Base-by-base conservation (phyloP, 2,888 invertebrate genomes). In the Idaea straminata region DNA sequence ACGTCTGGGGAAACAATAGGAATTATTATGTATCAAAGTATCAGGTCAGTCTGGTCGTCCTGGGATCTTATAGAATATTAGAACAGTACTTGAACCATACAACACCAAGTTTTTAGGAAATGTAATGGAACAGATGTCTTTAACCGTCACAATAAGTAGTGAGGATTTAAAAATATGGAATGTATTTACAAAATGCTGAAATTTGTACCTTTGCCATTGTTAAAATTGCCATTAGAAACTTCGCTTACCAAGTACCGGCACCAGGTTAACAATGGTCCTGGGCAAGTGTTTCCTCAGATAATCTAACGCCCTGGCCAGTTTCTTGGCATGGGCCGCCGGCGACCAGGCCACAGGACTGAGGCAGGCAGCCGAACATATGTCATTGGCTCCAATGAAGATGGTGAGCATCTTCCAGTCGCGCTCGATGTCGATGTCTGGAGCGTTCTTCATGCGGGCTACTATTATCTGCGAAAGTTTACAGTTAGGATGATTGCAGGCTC, bases 371-470 rank as follows among this genome's bases (percentile, higher is more conserved):
- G 96, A 96, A 77, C 96, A 96, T 61, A 96, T 92, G 82, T 96
- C 96, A 81, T 96, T 96, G 68, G 96, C 96, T 0, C 96, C 96
- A 72, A 96, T 95, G 82, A 96, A 94, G 62, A 96, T 91, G 0
- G 96, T 96, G 62, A 96, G 87, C 94, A 96, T 95, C 93, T 96
- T 96, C 96, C 96, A 96, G 75, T 96, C 94, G 13, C 91, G 92
- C 1, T 88, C 81, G 57, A 95, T 86, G 80, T 96, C 92, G 66
- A 96, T 94, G 62, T 91, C 93, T 0, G 92, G 91, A 63, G 95
- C 93, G 4, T 88, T 90, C 68, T 92, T 94, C 84, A 96, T 95
- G 65, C 95, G 94, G 15, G 93, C 94, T 15, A 96, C 95, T 60
- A 96, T 88, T 65, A 95, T 94, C 93, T 93, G 81, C 15, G 81